A percentile compares a stretch with the other conserved stretches of the same genome.
phyloP scores from a whole-genome alignment of 2,113 vertebrate species.

The Nothoprocta pentlandii region DNA sequence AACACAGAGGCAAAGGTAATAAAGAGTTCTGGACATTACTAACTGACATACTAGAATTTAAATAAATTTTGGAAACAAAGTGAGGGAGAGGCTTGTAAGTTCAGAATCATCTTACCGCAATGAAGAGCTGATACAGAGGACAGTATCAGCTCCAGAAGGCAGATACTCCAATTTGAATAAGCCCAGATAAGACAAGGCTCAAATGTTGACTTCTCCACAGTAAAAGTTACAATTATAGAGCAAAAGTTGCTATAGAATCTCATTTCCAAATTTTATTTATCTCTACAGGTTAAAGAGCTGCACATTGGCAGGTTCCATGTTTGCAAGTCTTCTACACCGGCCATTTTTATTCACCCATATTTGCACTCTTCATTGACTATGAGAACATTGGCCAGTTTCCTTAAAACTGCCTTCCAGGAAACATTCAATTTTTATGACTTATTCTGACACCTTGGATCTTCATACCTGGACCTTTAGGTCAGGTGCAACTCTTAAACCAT shows the following conservation, averaged over 20 bases:
- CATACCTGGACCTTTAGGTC: not conserved
- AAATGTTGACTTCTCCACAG: not conserved
- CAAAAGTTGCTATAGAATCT: not conserved
- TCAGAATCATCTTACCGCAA: not conserved
- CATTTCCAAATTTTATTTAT: not conserved
- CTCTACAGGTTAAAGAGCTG: not conserved
- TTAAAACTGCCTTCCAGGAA: not conserved
- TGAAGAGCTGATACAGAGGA: fast-evolving
- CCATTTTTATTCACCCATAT: not conserved
- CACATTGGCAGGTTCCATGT: not conserved
- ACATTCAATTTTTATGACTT: not conserved
- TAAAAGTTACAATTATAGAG: not conserved
- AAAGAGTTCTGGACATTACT: not conserved
- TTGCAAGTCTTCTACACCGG: not conserved
- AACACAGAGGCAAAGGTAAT: not conserved
- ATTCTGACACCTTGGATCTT: not conserved
- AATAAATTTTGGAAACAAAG: not conserved
- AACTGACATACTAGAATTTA: not conserved
- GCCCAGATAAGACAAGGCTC: not conserved
- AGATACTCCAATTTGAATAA: not conserved
- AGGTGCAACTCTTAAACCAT: not conserved
- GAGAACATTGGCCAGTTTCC: not conserved
- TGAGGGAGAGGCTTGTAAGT: not conserved
- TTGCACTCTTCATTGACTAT: not conserved
- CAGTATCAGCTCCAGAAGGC: not conserved